These are phyloP conservation scores for Eclectus roratus DNA, from an alignment of 2,113 vertebrate genomes.

Conservation along the genomic window DNA sequence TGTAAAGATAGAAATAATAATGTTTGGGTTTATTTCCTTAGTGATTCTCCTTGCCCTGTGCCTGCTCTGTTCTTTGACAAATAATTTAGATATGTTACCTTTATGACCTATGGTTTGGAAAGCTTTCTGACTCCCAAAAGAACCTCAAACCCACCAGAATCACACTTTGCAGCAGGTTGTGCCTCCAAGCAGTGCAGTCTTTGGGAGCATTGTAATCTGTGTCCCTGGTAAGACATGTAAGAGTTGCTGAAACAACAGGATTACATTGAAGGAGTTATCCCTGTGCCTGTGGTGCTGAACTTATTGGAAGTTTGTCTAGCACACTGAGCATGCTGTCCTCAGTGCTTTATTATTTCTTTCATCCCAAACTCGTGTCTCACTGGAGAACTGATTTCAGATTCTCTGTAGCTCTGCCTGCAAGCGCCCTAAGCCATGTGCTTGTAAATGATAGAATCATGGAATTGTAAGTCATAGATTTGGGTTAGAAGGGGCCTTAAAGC, in stretches of 20 bases:
- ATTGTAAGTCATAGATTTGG: background rate
- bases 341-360: background rate
- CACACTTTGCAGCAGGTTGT: background rate
- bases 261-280: background rate
- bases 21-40: background rate
- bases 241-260: background rate
- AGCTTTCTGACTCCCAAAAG: background rate
- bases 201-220: background rate
- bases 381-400: background rate
- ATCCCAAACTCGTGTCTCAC: background rate
- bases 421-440: background rate
- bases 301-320: background rate
- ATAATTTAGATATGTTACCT: background rate
- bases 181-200: accelerated
- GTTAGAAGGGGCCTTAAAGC: background rate
- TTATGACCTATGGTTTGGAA: background rate
- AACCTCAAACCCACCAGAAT: background rate
- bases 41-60: background rate
- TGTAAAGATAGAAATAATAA: background rate
- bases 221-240: background rate
- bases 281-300: background rate
- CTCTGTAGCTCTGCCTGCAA: background rate
- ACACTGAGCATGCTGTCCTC: background rate
- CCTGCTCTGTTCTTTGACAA: background rate
- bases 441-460: background rate